phyloP scores from a whole-genome alignment of 2,113 vertebrate species.

The Leptobrachium leishanense region DNA sequence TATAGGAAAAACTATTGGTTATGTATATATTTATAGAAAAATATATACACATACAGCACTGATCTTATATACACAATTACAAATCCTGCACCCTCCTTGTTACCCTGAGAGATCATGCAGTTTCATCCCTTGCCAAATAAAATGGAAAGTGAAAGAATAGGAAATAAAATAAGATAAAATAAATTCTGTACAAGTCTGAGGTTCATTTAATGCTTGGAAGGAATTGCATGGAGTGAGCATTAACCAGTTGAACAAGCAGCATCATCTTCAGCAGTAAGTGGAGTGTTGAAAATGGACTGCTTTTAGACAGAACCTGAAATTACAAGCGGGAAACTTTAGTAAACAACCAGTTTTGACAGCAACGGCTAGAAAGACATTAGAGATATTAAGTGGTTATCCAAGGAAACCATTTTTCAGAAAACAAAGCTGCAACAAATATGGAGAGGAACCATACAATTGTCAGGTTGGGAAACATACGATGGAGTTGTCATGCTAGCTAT shows the following conservation, averaged over 20 bases:
- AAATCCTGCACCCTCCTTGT: constrained; percentile 32
- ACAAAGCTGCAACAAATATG: too few relatives aligned
- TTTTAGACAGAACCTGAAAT: too few relatives aligned
- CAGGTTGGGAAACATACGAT: too few relatives aligned
- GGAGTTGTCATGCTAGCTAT: too few relatives aligned
- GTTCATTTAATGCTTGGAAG: constrained; percentile 20
- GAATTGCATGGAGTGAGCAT: background rate
- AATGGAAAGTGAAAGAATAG: constrained; percentile 18
- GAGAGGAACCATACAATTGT: too few relatives aligned
- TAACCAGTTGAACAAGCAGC: background rate
- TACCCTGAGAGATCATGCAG: constrained; percentile 48
- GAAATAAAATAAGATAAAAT: background rate
- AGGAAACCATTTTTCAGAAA: too few relatives aligned
- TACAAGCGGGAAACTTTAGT: too few relatives aligned
- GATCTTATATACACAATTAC: constrained; percentile 36
- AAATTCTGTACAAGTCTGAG: constrained; percentile 19
- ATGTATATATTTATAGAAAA: constrained; percentile 6
- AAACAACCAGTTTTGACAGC: too few relatives aligned
- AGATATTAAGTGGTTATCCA: too few relatives aligned
- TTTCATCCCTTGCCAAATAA: constrained; percentile 27
- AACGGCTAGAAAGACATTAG: too few relatives aligned
- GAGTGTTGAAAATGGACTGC: background rate
- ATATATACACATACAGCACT: background rate
- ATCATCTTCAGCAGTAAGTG: constrained; percentile 9
- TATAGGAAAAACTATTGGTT: too few relatives aligned